Evolutionary conservation across 37 sponge, comb jelly and placozoan genomes (phyloP).

Genomic region (Tethya wilhelma): DNA sequence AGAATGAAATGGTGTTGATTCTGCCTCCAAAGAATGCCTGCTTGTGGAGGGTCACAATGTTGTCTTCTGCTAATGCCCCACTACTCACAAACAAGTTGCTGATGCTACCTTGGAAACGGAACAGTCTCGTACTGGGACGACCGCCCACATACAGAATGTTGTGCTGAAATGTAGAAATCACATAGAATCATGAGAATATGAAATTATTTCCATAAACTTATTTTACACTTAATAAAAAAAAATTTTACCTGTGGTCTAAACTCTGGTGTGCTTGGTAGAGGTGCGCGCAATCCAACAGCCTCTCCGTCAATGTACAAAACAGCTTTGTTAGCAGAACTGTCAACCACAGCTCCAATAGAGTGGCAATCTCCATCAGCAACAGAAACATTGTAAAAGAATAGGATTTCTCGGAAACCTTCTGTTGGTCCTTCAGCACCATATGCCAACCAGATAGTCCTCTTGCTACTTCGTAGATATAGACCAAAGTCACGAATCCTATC

Average conservation of each 20-base stretch:
- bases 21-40: constrained; percentile 16
- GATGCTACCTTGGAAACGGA: constrained; percentile 77
- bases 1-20: constrained; percentile 3
- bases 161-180: constrained; percentile 10
- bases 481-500: constrained; percentile 75
- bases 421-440: constrained; percentile 58
- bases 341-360: constrained; percentile 71
- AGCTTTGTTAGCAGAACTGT: constrained; percentile 57
- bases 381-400: constrained; percentile 60
- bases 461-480: constrained; percentile 68
- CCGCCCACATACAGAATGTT: constrained; percentile 81
- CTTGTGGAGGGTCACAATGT: constrained; percentile 32
- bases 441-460: constrained; percentile 52
- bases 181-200: background rate
- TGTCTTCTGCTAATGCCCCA: constrained; percentile 40
- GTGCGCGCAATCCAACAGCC: constrained; percentile 15
- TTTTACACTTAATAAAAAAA: no score
- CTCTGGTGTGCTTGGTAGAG: constrained; percentile 41
- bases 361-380: constrained; percentile 67
- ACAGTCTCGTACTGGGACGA: constrained; percentile 64
- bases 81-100: constrained; percentile 69
- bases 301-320: constrained; percentile 76
- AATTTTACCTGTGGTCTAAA: constrained; percentile 71
- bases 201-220: background rate
- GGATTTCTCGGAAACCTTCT: constrained; percentile 48